phyloP scores from a whole-genome alignment of 2,113 vertebrate genomes.

The Semicossyphus pulcher region DNA sequence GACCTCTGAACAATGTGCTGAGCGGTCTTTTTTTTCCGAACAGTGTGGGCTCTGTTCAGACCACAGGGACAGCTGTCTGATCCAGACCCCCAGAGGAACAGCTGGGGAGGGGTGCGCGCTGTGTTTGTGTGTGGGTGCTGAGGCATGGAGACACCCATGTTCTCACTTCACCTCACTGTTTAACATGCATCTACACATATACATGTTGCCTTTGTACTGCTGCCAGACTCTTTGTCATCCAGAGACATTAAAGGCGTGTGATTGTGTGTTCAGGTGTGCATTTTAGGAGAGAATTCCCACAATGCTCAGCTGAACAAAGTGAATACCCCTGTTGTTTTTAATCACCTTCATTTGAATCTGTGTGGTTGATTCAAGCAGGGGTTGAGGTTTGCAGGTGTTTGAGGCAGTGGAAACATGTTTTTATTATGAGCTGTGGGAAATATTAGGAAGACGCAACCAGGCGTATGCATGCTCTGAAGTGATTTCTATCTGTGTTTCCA shows the following conservation, averaged over 20 bases:
- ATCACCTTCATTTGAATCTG: constrained; percentile 50
- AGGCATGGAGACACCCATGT: constrained; percentile 31
- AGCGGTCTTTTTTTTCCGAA: constrained; percentile 75
- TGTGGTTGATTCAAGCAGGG: constrained; percentile 3
- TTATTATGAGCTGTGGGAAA: constrained; percentile 4
- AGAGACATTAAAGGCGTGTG: background rate
- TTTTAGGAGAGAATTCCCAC: background rate
- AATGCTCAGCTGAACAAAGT: background rate
- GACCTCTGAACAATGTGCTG: constrained; percentile 75
- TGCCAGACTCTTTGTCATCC: background rate
- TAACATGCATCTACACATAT: constrained; percentile 27
- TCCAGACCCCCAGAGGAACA: constrained; percentile 77
- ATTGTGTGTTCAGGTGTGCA: constrained; percentile 3
- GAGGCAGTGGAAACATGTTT: constrained; percentile 22
- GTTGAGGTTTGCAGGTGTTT: background rate
- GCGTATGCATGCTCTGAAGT: background rate
- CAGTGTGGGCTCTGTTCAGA: constrained; percentile 78
- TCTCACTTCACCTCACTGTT: constrained; percentile 21
- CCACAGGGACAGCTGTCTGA: constrained; percentile 79
- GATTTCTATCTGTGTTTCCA: constrained; percentile 31
- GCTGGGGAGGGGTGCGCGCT: constrained; percentile 71
- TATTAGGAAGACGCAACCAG: background rate
- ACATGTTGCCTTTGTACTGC: background rate
- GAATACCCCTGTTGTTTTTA: background rate
- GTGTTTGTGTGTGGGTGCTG: constrained; percentile 59